Conservation (phyloP, 1,140 invertebrate species). For the Cheumatopsyche charites region DNA sequence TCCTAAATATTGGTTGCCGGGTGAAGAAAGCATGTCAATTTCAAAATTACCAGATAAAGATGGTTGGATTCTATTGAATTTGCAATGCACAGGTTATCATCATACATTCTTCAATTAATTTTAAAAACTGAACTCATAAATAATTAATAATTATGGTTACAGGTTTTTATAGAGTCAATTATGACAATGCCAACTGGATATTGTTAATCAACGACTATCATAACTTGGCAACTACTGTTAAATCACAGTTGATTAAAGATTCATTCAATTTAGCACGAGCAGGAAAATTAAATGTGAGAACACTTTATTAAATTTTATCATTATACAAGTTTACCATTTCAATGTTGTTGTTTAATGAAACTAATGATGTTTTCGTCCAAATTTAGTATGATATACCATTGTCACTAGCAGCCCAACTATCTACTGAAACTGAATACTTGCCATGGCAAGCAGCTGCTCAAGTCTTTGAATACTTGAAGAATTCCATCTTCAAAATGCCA, state of each 20-base stretch:
- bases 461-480: constrained; percentile 6
- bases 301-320: background rate
- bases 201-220: constrained; percentile 62
- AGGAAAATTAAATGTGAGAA: constrained; percentile 41
- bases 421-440: constrained; percentile 60
- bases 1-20: constrained; percentile 39
- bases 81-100: constrained; percentile 46
- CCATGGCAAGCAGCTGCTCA: constrained; percentile 62
- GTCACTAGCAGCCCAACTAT: constrained; percentile 60
- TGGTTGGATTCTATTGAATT: constrained; percentile 60
- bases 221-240: constrained; percentile 65
- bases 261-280: constrained; percentile 70
- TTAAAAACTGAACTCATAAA: constrained; percentile 7
- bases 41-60: constrained; percentile 42
- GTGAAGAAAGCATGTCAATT: constrained; percentile 15
- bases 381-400: constrained; percentile 59
- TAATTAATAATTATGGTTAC: constrained; percentile 39
- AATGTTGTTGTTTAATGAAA: background rate
- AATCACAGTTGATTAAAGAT: constrained; percentile 78
- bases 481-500: constrained; percentile 32
- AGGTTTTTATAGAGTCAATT: constrained; percentile 73
- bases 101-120: background rate
- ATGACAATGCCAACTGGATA: constrained; percentile 68
- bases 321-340: background rate
- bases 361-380: background rate